Evolutionary conservation across 30 jellyfish, hydroid and myxozoan species (phyloP), one percentile per base, ranked within the genome.

Genomic region (Sanderia malayensis): DNA sequence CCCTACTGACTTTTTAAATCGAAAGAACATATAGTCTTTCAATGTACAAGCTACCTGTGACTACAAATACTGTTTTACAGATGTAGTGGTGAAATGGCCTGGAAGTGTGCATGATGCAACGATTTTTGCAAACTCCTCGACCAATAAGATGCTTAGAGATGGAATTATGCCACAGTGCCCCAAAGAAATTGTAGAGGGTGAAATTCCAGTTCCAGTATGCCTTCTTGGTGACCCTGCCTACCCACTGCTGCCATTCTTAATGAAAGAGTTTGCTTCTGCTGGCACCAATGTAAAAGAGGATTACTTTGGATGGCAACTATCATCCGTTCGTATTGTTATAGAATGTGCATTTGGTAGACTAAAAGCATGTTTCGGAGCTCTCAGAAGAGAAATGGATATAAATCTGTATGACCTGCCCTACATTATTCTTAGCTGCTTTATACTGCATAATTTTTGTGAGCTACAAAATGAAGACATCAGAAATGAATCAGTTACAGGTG

Each of bases 301-400:
- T 19, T 66, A 19, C 47, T 85, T 85, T 76, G 31, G 86, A 22
- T 61, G 49, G 31, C 71, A 73, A 11, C 71, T 85, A 24, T 85
- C 87, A 27, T 85, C 96, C 31, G 87, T 87, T 49, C 22, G 94
- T 57, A 85, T 85, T 86, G 77, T 60, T 10, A 71, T 62, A 31
- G 82, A 76, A 70, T 77, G 94, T 69, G 93, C 93, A 10, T 76
- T 77, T 77, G 89, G 94, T 17, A 31, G 93, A 69, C 69, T 76
- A 33, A 77, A 77, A 3, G 96, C 88, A 41, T 6, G 94, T 31
- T 67, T 57, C 59, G 83, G 88, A 11, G 63, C 65, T 21, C 58
- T 76, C 73, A 25, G 76, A 34, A 20, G 76, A 69, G 83, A 67
- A 67, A 67, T 85, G 83, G 93, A 76, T 52, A 69, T 67, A 2